Percentiles rank a stretch among this genome's conserved stretches.
These are phyloP conservation scores for Galago senegalensis DNA, from an alignment of 2,797 vertebrate genomes.

Conservation along the genomic window DNA sequence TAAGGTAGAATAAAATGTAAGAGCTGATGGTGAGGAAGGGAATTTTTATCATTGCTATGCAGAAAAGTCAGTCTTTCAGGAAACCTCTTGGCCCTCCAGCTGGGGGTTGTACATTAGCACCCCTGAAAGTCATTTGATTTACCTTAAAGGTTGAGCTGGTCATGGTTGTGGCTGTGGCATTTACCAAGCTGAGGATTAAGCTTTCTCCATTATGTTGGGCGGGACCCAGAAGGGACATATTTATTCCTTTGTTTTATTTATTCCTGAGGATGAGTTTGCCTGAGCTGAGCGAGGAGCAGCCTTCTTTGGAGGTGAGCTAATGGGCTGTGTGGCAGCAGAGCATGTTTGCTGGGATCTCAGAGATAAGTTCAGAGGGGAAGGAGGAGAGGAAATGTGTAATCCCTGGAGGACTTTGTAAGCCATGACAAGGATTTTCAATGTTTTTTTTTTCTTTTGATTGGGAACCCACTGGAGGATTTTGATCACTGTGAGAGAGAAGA, in stretches of 20 bases:
- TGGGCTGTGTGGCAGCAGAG: not conserved
- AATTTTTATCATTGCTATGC: not conserved
- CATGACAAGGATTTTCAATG: fast-evolving
- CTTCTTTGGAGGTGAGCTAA: not conserved
- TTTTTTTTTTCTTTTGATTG: not conserved
- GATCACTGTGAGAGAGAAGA: not conserved
- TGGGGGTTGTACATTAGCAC: fast-evolving
- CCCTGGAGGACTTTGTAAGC: too few relatives aligned
- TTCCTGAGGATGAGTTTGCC: not conserved
- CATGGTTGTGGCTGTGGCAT: not conserved
- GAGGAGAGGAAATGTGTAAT: not conserved
- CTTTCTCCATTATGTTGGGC: not conserved
- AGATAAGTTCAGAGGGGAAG: not conserved
- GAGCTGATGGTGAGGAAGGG: not conserved
- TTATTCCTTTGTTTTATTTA: not conserved
- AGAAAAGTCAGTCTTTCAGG: not conserved
- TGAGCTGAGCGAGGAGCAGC: not conserved
- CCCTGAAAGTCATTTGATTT: not conserved
- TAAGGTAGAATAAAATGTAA: not conserved
- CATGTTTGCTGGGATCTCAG: fast-evolving
- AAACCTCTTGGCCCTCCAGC: not conserved
- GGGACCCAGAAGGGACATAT: not conserved
- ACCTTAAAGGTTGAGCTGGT: not conserved
- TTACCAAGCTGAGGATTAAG: not conserved
- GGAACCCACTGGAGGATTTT: not conserved